Evolutionary conservation across 2,888 invertebrate species (phyloP), one percentile per base, ranked within the genome.

Genomic region (Tachina fera): DNA sequence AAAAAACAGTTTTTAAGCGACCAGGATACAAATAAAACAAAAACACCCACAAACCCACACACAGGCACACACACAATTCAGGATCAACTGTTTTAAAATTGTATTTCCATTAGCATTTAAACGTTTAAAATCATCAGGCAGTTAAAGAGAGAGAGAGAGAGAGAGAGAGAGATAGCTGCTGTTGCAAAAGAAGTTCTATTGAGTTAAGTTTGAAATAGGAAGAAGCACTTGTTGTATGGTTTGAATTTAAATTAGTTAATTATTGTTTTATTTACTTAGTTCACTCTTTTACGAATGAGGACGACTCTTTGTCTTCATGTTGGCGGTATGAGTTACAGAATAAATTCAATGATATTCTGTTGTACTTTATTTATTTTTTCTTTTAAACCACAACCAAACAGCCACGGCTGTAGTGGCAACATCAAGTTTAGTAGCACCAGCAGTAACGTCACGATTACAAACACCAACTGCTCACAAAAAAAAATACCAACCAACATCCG

Each of bases 241-340:
- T 81, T 87, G 84, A 86, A 87, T 87, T 87, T 84, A 87, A 87
- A 87, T 85, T 87, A 87, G 85, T 85, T 85, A 87, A 87, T 87
- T 85, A 87, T 87, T 87, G 81, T 81, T 80, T 86, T 75, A 84
- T 82, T 79, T 81, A 79, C 72, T 79, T 79, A 76, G 45, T 75
- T 77, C 70, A 77, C 41, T 60, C 41, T 51, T 71, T 43, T 56
- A 31, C 6, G 31, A 31, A 31, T 31, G 31, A 31, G 6, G 31
- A 31, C 70, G 31, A 19, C 70, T 49, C 45, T 43, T 60, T 49
- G 11, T 10, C 31, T 31, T 31, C 6, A 31, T 13, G 43, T 4
- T 31, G 13, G 9, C 10, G 58, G 41, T 31, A 53, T 16, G 51
- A 58, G 43, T 41, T 49, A 41, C 1, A 68, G n/a, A 56, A 58